Evolutionary conservation across 2,797 vertebrate species (phyloP).

Genomic region (Graptemys geographica): DNA sequence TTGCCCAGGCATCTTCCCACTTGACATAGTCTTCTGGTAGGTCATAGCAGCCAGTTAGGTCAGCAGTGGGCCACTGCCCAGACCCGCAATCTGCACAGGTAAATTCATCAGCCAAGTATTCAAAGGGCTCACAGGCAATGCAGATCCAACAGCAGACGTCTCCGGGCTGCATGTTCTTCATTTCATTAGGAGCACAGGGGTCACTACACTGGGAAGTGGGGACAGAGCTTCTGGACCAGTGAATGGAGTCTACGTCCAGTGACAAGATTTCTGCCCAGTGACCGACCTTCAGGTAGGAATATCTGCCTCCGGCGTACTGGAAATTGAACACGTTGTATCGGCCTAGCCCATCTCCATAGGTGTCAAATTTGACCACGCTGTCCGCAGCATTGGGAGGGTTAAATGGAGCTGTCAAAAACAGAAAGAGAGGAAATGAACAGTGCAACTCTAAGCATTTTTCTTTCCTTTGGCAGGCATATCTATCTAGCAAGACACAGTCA

Average conservation of each 20-base stretch:
- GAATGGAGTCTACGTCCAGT: constrained; percentile 90
- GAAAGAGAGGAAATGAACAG: constrained; percentile 12
- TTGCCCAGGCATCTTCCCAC: constrained; percentile 99
- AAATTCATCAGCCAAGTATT: constrained; percentile 95
- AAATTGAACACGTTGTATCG: constrained; percentile 99
- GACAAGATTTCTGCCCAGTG: constrained; percentile 96
- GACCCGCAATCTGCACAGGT: constrained; percentile 93
- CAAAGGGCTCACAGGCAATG: constrained; percentile 94
- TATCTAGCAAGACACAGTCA: neutral
- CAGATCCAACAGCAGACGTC: constrained; percentile 99
- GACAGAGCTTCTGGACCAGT: constrained; percentile 89
- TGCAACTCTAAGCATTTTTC: neutral
- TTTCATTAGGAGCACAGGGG: constrained; percentile 96
- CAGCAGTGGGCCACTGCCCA: constrained; percentile 94
- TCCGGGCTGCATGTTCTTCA: constrained; percentile 99
- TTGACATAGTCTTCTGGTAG: constrained; percentile 98
- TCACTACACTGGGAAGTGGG: constrained; percentile 98
- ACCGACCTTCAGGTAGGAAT: constrained; percentile 92
- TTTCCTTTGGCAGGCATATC: neutral
- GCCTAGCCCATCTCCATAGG: constrained; percentile 94
- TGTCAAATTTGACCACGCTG: constrained; percentile 94
- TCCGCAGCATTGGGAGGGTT: constrained; percentile 88
- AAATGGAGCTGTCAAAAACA: constrained; percentile 88
- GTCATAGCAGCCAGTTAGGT: constrained; percentile 93
- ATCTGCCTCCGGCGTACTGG: constrained; percentile 87